Percentiles rank a stretch among this genome's conserved stretches.
Evolutionary conservation across 1,140 invertebrate species (phyloP).

Genomic region (Oreohelix idahoensis): DNA sequence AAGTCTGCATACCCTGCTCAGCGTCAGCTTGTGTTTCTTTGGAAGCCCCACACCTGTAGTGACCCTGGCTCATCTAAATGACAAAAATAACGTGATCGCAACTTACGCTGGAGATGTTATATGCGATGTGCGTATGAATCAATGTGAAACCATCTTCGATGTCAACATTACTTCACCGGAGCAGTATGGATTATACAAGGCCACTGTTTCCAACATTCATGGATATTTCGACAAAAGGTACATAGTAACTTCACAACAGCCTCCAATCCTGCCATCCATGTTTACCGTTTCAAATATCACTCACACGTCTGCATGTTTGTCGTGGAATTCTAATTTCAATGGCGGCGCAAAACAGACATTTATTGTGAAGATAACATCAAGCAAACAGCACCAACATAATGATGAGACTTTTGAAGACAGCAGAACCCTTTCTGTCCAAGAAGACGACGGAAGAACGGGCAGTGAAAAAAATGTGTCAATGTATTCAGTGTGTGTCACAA

Average conservation of each 20-base stretch:
- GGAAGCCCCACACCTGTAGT: not conserved
- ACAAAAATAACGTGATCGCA: not conserved
- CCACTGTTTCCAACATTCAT: not conserved
- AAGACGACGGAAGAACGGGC: not conserved
- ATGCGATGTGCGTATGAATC: not conserved
- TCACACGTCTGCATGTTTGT: not conserved
- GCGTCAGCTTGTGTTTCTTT: not conserved
- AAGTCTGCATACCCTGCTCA: not conserved
- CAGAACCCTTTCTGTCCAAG: not conserved
- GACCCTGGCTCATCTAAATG: not conserved
- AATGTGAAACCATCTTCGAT: not conserved
- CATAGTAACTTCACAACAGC: not conserved
- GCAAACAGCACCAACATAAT: not conserved
- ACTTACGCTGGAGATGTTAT: not conserved
- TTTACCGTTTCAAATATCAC: not conserved
- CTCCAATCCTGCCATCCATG: not conserved
- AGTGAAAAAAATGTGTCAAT: not conserved
- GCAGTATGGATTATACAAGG: conserved; percentile 8
- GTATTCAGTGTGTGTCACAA: not conserved
- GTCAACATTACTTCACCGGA: conserved; percentile 1
- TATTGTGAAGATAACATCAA: not conserved
- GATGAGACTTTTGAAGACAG: not conserved
- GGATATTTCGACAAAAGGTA: not conserved
- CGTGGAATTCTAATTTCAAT: conserved; percentile 5
- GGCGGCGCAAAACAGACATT: conserved; percentile 12